Evolutionary conservation across 2,113 vertebrate species (phyloP).

Genomic region (Motacilla alba): DNA sequence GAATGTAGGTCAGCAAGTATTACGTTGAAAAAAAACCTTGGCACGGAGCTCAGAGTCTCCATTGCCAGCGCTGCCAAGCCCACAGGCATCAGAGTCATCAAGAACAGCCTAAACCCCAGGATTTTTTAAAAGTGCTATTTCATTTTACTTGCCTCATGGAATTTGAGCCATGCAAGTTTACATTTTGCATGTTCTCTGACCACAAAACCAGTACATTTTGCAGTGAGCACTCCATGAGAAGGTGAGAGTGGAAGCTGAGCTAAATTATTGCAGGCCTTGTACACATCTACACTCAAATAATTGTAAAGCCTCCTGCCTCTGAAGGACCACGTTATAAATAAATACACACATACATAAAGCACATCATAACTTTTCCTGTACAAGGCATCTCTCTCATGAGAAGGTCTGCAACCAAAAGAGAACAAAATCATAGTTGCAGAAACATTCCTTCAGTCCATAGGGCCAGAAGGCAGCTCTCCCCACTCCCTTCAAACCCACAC

Average conservation of each 20-base stretch:
- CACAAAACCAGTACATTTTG: not conserved
- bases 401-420: not conserved
- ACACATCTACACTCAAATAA: not conserved
- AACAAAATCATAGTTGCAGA: not conserved
- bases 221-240: not conserved
- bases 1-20: conserved; percentile 61
- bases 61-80: conserved; percentile 11
- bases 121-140: not conserved
- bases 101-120: not conserved
- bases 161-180: not conserved
- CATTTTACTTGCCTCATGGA: not conserved
- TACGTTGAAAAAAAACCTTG: conserved; percentile 25
- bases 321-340: not conserved
- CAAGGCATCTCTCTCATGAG: not conserved
- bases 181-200: not conserved
- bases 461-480: not conserved
- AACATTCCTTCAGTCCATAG: not conserved
- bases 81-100: conserved; percentile 2
- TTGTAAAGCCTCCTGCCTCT: not conserved
- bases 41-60: not conserved
- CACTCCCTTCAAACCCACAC: not conserved
- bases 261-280: not conserved
- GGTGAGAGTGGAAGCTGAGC: not conserved
- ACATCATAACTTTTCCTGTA: not conserved
- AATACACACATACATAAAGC: not conserved